Evolutionary conservation across 37 sponge, comb jelly and placozoan genomes (phyloP), one percentile per base, ranked within the genome.

Genomic region (Axinella damicornis): DNA sequence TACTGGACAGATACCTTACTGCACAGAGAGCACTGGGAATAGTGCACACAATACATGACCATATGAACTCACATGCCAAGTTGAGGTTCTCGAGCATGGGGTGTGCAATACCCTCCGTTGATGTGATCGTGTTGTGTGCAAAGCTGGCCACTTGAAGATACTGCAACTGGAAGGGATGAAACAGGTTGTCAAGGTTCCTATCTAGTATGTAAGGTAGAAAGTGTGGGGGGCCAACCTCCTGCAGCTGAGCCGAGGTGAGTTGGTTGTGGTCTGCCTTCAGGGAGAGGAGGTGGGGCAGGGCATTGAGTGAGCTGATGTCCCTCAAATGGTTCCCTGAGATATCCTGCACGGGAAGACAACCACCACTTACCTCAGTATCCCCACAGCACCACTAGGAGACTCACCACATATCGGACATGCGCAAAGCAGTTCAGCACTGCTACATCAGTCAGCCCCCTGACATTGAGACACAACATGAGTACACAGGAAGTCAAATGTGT

Each of bases 231-330:
- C 65, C 12, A n/a, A 96, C 96, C 83, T 88, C 86, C 57, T 74
- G 69, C 15, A 98, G 77, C 0, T 79, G 35, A 2, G 86, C 78
- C 4, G 92, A 78, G 4, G 86, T 86, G 15, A 98, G 90, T 59
- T 53, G 58, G 83, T 98, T 98, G 36, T 85, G 63, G 46, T 98
- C 98, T 24, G 95, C 98, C 33, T 96, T 94, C 19, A 98, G 65
- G 0, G 83, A 81, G 71, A 98, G 88, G 2, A 98, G 83, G 57
- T 96, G 86, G 33, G 92, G 79, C 2, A 98, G 81, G 25, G 59
- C 70, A 41, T 83, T 70, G 5, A 98, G 79, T 34, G 86, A 30
- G 20, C 93, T 80, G 18, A 98, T 89, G 65, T 96, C 97, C 9
- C 38, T 81, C 57, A 98, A 80, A 28, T 57, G 33, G 64, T 98